A percentile compares a stretch with the other conserved stretches of the same genome.
Evolutionary conservation across 2,888 invertebrate species (phyloP).

Genomic region (Phortica okadai): DNA sequence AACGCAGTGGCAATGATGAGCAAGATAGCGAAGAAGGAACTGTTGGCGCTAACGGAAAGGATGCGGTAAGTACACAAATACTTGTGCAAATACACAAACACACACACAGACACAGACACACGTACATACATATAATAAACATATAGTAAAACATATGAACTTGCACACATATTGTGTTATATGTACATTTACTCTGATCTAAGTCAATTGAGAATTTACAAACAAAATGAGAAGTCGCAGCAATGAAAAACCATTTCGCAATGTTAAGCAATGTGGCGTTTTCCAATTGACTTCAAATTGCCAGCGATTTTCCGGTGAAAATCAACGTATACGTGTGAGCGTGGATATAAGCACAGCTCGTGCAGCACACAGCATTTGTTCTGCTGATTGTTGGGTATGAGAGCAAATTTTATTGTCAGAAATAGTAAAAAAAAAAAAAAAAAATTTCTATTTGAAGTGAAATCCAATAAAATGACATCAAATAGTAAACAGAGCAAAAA

Average conservation of each 20-base stretch:
- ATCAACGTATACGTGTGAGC: not conserved
- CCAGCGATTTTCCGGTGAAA: not conserved
- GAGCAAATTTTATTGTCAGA: too few relatives aligned
- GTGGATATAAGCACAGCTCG: too few relatives aligned
- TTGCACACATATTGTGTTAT: slow-evolving; percentile 50
- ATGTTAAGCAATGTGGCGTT: not conserved
- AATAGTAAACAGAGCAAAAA: too few relatives aligned
- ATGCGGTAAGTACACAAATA: slow-evolving; percentile 11
- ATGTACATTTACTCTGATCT: slow-evolving; percentile 51
- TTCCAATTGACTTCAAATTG: not conserved
- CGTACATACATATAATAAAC: not conserved
- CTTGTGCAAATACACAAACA: not conserved
- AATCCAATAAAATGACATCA: too few relatives aligned
- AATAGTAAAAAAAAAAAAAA: too few relatives aligned
- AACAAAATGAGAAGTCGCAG: slow-evolving; percentile 1
- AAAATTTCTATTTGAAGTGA: too few relatives aligned
- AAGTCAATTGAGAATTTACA: slow-evolving; percentile 36
- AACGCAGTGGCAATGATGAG: not conserved
- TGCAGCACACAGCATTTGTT: too few relatives aligned
- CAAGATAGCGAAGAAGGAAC: slow-evolving; percentile 6
- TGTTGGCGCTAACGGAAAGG: not conserved
- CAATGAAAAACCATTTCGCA: not conserved
- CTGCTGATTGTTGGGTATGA: too few relatives aligned
- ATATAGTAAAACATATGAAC: not conserved
- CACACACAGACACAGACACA: not conserved